Base-by-base conservation (phyloP, 2,888 invertebrate genomes). In the Blera fallax region DNA sequence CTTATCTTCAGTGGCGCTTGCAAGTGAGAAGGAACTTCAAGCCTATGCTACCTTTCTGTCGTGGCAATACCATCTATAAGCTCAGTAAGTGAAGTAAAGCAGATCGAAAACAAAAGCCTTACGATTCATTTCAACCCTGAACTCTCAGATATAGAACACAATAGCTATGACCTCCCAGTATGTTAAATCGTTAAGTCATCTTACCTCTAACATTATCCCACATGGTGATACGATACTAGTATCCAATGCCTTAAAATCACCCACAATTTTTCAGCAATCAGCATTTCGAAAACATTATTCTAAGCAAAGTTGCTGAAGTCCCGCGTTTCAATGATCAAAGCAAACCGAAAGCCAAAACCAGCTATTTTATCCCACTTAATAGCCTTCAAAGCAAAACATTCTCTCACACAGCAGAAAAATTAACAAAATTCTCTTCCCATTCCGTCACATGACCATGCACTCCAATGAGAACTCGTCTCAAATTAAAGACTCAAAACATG, bases 391-490 rank as follows among this genome's bases (percentile, higher is more conserved):
- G 84, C 80, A 37, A 79, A 79, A 74, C 80, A 84, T 84, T 84
- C 84, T 84, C 84, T 60, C 79, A 84, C 64, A 84, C 64, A 76
- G 62, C 81, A 69, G 48, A 60, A 32, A 14, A 37, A 14, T 24
- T 16, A 52, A 56, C n/a, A 43, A 69, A 74, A 80, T 50, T 58
- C 80, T 76, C 80, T 80, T 80, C 84, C 79, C 79, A 84, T 79
- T 84, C 83, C 84, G 84, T 84, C 84, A 84, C 60, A 84, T 70
- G 84, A 84, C 74, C 74, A 76, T 70, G 80, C 65, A 79, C 79
- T 84, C 69, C 84, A 84, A 84, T 84, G 84, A 74, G 84, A 84
- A 84, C 84, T 76, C 64, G 84, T 79, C 80, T 84, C 84, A 50
- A 76, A 84, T 84, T 79, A 74, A 84, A 84, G 74, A 80, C 84